Percentiles rank a stretch among this genome's conserved stretches.
Conservation (phyloP, 2,888 invertebrate species). For the Melitaea athalia region DNA sequence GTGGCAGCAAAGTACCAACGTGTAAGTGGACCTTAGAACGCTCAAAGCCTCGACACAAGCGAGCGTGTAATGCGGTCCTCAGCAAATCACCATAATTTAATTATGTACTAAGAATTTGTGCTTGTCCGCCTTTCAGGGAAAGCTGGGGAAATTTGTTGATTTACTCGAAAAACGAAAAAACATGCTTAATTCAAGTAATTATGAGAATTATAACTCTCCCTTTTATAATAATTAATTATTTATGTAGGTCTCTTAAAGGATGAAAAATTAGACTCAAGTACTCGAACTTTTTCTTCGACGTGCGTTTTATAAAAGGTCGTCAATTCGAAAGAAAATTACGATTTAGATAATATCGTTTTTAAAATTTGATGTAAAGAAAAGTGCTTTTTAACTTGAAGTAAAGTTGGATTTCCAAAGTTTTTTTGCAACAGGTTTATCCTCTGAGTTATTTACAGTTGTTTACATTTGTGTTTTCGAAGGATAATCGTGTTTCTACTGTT, state of each 20-base stretch:
- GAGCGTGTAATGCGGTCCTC: slow-evolving; percentile 3
- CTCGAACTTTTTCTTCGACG: slow-evolving; percentile 1
- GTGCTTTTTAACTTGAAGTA: not conserved
- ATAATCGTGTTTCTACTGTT: not conserved
- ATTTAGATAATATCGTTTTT: not conserved
- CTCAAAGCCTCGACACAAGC: slow-evolving; percentile 4
- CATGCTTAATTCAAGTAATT: slow-evolving; percentile 1
- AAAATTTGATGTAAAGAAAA: not conserved
- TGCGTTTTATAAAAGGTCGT: not conserved
- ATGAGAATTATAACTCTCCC: slow-evolving; percentile 12
- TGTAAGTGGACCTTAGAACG: slow-evolving; percentile 5
- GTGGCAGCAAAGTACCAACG: slow-evolving; percentile 1
- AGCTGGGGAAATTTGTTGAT: not conserved
- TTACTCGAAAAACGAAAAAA: not conserved
- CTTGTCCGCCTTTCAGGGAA: slow-evolving; percentile 2
- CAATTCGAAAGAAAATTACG: not conserved
- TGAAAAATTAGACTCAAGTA: slow-evolving; percentile 17
- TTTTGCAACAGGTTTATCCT: not conserved
- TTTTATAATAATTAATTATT: slow-evolving; percentile 16
- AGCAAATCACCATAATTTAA: slow-evolving; percentile 8
- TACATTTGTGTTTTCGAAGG: not conserved
- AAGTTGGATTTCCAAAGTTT: not conserved
- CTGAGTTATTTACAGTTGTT: not conserved
- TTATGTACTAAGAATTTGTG: not conserved
- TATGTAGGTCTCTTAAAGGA: slow-evolving; percentile 11